Evolutionary conservation across 30 jellyfish, hydroid and myxozoan species (phyloP).

Genomic region (Hydractinia echinata): DNA sequence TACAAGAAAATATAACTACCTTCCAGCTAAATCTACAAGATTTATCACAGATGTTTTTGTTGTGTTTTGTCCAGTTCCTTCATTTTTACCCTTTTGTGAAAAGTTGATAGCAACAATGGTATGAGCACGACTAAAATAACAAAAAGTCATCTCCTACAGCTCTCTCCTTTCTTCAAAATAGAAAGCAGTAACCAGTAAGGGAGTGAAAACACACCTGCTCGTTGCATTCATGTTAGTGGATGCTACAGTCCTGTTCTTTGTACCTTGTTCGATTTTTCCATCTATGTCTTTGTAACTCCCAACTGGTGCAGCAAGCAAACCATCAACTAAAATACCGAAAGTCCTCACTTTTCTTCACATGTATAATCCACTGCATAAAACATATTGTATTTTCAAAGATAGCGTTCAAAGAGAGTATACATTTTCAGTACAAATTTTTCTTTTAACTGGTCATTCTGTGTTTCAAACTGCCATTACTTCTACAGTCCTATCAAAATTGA

Average conservation of each 20-base stretch:
- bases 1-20: neutral
- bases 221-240: constrained; percentile 98
- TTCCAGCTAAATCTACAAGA: constrained; percentile 53
- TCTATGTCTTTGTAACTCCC: constrained; percentile 88
- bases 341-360: neutral
- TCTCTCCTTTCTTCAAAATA: neutral
- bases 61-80: constrained; percentile 41
- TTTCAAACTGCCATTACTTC: too few relatives aligned
- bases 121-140: constrained; percentile 46
- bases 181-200: neutral
- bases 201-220: constrained; percentile 69
- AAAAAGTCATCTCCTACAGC: neutral
- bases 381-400: too few relatives aligned
- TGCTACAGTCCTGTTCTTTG: constrained; percentile 96
- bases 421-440: too few relatives aligned
- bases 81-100: constrained; percentile 47
- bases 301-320: constrained; percentile 76
- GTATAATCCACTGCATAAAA: too few relatives aligned
- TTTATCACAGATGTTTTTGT: constrained; percentile 43
- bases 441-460: too few relatives aligned
- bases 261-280: constrained; percentile 85
- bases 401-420: too few relatives aligned
- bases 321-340: constrained; percentile 55
- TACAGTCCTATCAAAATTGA: too few relatives aligned
- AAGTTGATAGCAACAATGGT: constrained; percentile 41